Conservation (phyloP, 1,140 invertebrate species). For the Mya arenaria region DNA sequence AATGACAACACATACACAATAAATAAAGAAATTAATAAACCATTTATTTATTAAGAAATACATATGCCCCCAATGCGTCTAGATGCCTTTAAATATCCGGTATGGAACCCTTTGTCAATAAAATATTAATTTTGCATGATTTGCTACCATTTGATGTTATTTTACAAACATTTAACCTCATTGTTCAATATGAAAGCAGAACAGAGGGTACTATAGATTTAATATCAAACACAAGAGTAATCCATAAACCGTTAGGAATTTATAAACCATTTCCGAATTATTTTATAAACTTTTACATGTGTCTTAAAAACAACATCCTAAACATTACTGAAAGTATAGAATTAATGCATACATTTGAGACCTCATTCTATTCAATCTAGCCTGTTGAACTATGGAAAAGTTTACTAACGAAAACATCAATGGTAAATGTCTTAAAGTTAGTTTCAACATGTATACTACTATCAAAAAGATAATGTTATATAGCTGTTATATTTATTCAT, state of each 20-base stretch:
- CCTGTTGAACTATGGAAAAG: too few relatives aligned
- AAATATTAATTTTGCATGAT: conserved; percentile 26
- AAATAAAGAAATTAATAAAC: conserved; percentile 26
- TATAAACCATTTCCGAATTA: conserved; percentile 44
- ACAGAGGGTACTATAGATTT: conserved; percentile 10
- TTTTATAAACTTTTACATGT: conserved; percentile 43
- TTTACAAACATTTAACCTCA: conserved; percentile 35
- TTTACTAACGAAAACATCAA: too few relatives aligned
- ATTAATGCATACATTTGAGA: conserved; percentile 22
- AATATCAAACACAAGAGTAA: conserved; percentile 50
- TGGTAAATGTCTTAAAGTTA: too few relatives aligned
- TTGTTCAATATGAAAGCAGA: conserved; percentile 13
- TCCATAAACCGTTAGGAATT: conserved; percentile 13
- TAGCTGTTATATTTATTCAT: too few relatives aligned
- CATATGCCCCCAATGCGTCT: background rate
- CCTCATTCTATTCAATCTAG: too few relatives aligned
- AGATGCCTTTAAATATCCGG: conserved; percentile 26
- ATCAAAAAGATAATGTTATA: too few relatives aligned
- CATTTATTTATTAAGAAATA: conserved; percentile 30
- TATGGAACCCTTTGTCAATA: conserved; percentile 18
- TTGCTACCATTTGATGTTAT: conserved; percentile 35
- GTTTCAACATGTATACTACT: too few relatives aligned
- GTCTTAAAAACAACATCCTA: conserved; percentile 32
- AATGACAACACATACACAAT: too few relatives aligned
- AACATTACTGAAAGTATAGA: conserved; percentile 17